A percentile compares a stretch with the other conserved stretches of the same genome.
Evolutionary conservation across 2,113 vertebrate species (phyloP).

Genomic region (Trichomycterus rosablanca): DNA sequence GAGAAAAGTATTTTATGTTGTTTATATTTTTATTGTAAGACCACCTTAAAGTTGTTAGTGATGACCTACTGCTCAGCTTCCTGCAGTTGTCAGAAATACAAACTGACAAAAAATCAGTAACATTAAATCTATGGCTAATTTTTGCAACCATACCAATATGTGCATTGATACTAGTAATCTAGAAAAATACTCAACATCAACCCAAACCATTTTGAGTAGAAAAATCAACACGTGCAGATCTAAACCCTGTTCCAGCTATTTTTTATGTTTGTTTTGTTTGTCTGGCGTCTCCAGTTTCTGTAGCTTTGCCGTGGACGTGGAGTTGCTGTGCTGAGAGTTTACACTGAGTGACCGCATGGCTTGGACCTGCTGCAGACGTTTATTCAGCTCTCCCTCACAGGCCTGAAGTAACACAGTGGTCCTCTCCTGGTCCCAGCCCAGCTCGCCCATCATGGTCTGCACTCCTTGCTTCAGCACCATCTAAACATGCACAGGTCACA

Average conservation of each 20-base stretch:
- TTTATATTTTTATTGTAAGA: no score
- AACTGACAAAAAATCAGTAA: no score
- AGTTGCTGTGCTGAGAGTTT: slow-evolving; percentile 34
- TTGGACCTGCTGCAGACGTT: slow-evolving; percentile 61
- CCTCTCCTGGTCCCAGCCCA: slow-evolving; percentile 58
- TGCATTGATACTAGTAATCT: no score
- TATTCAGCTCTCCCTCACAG: slow-evolving; percentile 59
- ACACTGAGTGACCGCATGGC: slow-evolving; percentile 59
- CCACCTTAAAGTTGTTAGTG: no score
- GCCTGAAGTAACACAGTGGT: slow-evolving; percentile 56
- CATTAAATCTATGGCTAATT: no score
- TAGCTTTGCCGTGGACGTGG: slow-evolving; percentile 16
- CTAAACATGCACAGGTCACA: slow-evolving; percentile 42
- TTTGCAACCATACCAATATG: no score
- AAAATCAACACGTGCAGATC: background rate
- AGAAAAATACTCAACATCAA: no score
- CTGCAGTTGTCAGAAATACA: no score
- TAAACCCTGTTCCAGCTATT: slow-evolving; percentile 26
- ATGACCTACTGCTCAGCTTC: no score
- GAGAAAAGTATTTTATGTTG: no score
- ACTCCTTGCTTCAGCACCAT: slow-evolving; percentile 58
- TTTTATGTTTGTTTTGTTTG: slow-evolving; percentile 13
- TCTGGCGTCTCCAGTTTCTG: slow-evolving; percentile 12
- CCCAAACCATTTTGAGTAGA: no score
- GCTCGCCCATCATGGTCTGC: slow-evolving; percentile 51